Evolutionary conservation across 2,888 invertebrate genomes (phyloP), one percentile per base, ranked within the genome.

Genomic region (Chouioia cunea): DNA sequence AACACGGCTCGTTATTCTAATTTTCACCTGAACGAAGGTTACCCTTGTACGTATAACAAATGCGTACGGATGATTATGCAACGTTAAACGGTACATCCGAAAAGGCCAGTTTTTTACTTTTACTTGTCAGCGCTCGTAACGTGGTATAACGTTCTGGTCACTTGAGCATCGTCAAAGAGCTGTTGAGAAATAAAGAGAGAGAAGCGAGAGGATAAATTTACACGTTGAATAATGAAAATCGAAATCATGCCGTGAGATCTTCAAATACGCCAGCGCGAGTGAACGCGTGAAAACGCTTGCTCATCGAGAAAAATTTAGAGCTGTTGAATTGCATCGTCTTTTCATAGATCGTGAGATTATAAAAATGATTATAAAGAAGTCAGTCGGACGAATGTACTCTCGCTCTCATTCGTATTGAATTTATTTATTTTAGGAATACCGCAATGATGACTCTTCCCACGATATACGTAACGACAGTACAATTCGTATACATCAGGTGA

Each of bases 391-490:
- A 44, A 43, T 12, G 65, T 46, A 27, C 27, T 27, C 27, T 4
- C 27, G 12, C 36, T 36, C 36, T 36, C 27, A n/a, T n/a, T 36
- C 47, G 18, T 64, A 59, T 68, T 64, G 67, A 64, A 67, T 71
- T 64, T 71, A 67, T 71, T 71, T 67, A 71, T 67, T 67, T 71
- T 67, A 54, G 71, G 59, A 71, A 71, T 67, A 64, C 67, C 67
- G 54, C n/a, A n/a, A 67, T 63, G 71, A 59, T 59, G 52, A 62
- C 66, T 63, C 63, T 58, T 58, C 3, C 50, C 63, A 27, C 27
- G 2, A 3, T 6, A 47, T 27, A 56, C 0, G 46, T 4, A 6
- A 50, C 50, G 16, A 43, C 20, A 23, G 54, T 20, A n/a, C 12
- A 36, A 44, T 53, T 52, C 15, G n/a, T n/a, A n/a, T n/a, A 16